These are phyloP conservation scores for Archegozetes longisetosus DNA, from an alignment of 1,140 invertebrate species.

Conservation along the genomic window DNA sequence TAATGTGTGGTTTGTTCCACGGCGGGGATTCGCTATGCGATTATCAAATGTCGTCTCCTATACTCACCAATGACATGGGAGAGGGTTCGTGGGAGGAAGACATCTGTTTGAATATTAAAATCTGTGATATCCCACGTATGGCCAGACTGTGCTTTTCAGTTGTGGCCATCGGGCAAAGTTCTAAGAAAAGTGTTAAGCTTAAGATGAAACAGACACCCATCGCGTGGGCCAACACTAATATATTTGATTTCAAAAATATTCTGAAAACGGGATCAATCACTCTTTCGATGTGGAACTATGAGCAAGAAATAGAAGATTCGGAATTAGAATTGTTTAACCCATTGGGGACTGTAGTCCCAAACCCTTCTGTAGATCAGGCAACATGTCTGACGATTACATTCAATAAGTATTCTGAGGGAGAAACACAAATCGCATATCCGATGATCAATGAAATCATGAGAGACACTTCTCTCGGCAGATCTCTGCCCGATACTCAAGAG, in stretches of 20 bases:
- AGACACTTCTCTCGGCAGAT: neutral
- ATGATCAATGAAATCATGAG: neutral
- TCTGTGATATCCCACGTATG: constrained; percentile 70
- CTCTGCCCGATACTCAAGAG: neutral
- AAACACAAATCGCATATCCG: constrained; percentile 1
- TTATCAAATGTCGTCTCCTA: constrained; percentile 43
- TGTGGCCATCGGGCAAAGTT: constrained; percentile 60
- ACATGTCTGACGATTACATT: constrained; percentile 65
- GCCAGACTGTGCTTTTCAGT: constrained; percentile 73
- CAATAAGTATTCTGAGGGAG: constrained; percentile 39
- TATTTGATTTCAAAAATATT: constrained; percentile 82
- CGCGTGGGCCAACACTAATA: constrained; percentile 82
- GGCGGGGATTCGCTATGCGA: constrained; percentile 66
- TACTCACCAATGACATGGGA: constrained; percentile 39
- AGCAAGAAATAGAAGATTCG: constrained; percentile 40
- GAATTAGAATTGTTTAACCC: constrained; percentile 73
- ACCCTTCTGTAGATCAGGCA: constrained; percentile 61
- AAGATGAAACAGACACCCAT: constrained; percentile 42
- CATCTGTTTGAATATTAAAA: constrained; percentile 52
- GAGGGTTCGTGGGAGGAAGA: constrained; percentile 61
- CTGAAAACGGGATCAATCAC: constrained; percentile 66
- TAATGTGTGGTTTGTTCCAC: constrained; percentile 68
- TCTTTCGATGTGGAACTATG: constrained; percentile 80
- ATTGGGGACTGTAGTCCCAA: constrained; percentile 64
- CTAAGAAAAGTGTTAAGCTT: constrained; percentile 36